Evolutionary conservation across 2,113 vertebrate genomes (phyloP), one percentile per base, ranked within the genome.

Genomic region (Amphiprion ocellaris): DNA sequence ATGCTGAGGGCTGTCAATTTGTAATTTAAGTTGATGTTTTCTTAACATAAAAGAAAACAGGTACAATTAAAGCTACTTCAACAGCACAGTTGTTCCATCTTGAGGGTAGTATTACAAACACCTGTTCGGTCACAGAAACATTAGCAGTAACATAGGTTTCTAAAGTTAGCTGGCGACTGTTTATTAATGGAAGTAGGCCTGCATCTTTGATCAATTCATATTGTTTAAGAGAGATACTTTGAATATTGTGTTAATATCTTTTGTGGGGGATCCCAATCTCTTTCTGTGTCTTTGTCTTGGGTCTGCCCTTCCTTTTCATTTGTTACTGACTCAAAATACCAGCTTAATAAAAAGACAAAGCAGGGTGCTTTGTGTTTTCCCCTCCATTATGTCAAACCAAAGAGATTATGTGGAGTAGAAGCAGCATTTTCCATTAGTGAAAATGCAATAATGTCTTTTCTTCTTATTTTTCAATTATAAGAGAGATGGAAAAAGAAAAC

Each of bases 301-400:
- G 37, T 55, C 3, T 56, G 21, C 16, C 15, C 23, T 33, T 59
- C 19, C 14, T 58, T 26, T 39, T n/a, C 6, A 21, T 61, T 21
- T 52, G 28, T 78, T 4, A 1, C 10, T 24, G 24, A 53, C 17
- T 30, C 54, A 2, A 68, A 59, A 64, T 37, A 62, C 16, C 28
- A 53, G 59, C 50, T 12, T 63, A 80, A 70, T 11, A 52, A 1
- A 62, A 49, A 54, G 26, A 60, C 53, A 28, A 58, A 59, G 21
- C 12, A 21, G n/a, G 15, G 15, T 15, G 9, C 52, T 53, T 67
- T 73, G 50, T 1, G 0, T 65, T 75, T 77, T 16, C 37, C 8
- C 54, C 30, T 2, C 1, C 30, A 75, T 61, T 50, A 56, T 56
- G 16, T 72, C 41, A 14, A 2, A 66, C 47, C 7, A 10, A 21